phyloP scores from a whole-genome alignment of 2,113 vertebrate species.

The Tragelaphus scriptus region DNA sequence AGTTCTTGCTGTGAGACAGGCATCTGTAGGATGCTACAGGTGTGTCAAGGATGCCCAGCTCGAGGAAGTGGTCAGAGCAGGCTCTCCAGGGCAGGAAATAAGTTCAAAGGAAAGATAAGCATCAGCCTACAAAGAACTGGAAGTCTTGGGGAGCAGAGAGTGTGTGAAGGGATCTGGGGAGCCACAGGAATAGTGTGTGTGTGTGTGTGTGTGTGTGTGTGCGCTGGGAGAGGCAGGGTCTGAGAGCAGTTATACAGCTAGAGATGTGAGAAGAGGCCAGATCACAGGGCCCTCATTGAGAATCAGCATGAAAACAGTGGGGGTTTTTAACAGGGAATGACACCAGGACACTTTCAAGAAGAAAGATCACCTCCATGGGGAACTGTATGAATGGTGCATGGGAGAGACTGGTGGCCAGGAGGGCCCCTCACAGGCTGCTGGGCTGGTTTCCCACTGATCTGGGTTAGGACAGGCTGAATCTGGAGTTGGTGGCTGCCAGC shows the following conservation, averaged over 20 bases:
- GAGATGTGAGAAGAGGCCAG: not conserved
- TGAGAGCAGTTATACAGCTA: not conserved
- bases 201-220: not conserved
- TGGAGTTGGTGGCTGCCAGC: fast-evolving
- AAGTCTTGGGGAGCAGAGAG: fast-evolving
- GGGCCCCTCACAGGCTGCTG: fast-evolving
- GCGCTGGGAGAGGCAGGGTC: no score
- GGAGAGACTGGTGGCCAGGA: not conserved
- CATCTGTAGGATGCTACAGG: not conserved
- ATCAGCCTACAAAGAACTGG: fast-evolving
- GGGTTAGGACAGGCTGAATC: no score
- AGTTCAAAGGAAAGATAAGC: not conserved
- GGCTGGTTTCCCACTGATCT: not conserved
- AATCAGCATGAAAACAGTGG: not conserved
- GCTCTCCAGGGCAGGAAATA: not conserved
- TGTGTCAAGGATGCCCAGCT: not conserved
- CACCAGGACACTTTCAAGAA: not conserved
- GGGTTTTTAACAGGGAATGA: not conserved
- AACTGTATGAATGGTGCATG: not conserved
- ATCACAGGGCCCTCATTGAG: not conserved
- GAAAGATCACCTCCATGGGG: not conserved
- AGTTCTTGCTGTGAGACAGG: not conserved
- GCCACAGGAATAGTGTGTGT: not conserved
- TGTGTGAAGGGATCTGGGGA: no score
- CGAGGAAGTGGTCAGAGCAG: not conserved